phyloP scores from a whole-genome alignment of 2,888 invertebrate genomes.

The Norana najaformis region DNA sequence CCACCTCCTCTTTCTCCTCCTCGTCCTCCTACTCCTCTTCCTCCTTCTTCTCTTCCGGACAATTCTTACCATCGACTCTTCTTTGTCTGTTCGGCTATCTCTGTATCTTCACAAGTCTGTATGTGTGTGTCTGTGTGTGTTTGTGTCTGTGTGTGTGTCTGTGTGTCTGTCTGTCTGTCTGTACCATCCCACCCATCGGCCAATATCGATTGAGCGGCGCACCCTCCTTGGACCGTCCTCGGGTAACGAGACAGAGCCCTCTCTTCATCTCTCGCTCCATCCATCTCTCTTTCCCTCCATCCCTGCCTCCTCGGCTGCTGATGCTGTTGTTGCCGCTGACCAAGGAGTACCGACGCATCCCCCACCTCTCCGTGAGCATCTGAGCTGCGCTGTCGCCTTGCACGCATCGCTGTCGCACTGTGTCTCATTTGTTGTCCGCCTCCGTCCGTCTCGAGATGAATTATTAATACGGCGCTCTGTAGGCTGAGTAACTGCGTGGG shows the following conservation, averaged over 20 bases:
- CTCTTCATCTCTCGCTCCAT: neutral
- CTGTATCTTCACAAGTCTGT: neutral
- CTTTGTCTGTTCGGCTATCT: too few species aligned
- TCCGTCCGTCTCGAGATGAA: neutral
- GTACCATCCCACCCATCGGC: neutral
- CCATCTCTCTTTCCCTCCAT: neutral
- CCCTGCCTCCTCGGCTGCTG: neutral
- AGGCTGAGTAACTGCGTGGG: neutral
- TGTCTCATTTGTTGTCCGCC: neutral
- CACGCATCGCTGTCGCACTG: neutral
- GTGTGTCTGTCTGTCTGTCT: neutral
- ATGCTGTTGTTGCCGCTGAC: neutral
- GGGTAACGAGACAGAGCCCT: neutral
- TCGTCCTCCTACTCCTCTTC: too few species aligned
- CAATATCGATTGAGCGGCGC: neutral
- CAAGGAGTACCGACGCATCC: too few species aligned
- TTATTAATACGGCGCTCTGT: neutral
- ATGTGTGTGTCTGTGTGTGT: too few species aligned
- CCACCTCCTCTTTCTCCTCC: too few species aligned
- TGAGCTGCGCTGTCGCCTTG: neutral
- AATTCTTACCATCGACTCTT: too few species aligned
- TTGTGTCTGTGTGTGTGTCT: too few species aligned
- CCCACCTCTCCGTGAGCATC: neutral
- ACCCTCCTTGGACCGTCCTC: neutral
- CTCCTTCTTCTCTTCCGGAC: too few species aligned